Evolutionary conservation across 2,888 invertebrate genomes (phyloP).

Genomic region (Uloborus plumipes): DNA sequence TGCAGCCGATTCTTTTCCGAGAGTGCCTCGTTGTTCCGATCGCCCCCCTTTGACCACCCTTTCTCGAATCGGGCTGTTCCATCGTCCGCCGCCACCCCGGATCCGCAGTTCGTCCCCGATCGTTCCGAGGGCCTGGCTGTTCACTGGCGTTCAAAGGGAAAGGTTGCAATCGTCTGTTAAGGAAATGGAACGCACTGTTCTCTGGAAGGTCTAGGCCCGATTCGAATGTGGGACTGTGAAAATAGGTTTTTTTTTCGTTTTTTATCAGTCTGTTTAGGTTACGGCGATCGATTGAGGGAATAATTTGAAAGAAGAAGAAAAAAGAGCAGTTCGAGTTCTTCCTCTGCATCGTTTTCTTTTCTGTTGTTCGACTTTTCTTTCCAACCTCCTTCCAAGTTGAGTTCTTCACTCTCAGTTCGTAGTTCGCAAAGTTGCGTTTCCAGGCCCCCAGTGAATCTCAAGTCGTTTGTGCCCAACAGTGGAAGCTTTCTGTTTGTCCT

Average conservation of each 20-base stretch:
- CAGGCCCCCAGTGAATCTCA: conserved; percentile 9
- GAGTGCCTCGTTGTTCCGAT: neutral
- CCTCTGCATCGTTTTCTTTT: neutral
- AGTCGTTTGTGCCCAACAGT: conserved; percentile 37
- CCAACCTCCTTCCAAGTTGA: too few relatives aligned
- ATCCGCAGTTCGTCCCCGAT: conserved; percentile 44
- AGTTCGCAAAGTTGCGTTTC: too few relatives aligned
- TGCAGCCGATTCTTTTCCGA: too few relatives aligned
- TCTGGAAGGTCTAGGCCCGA: conserved; percentile 29
- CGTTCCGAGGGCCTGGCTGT: conserved; percentile 44
- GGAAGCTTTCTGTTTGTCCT: conserved; percentile 61
- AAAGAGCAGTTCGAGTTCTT: neutral
- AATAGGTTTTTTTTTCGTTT: neutral
- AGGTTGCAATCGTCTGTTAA: conserved; percentile 54
- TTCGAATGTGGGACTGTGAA: conserved; percentile 13
- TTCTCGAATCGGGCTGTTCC: conserved; percentile 39
- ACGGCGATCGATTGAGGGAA: too few relatives aligned
- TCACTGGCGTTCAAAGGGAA: conserved; percentile 43
- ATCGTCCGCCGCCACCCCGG: conserved; percentile 25
- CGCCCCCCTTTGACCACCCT: conserved; percentile 11
- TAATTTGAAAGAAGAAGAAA: too few relatives aligned
- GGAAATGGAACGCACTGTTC: conserved; percentile 50
- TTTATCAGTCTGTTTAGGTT: too few relatives aligned
- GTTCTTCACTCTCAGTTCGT: too few relatives aligned
- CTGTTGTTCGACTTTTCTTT: neutral